phyloP scores from a whole-genome alignment of 35 echinoderm and acorn worm genomes.

The Lytechinus pictus region DNA sequence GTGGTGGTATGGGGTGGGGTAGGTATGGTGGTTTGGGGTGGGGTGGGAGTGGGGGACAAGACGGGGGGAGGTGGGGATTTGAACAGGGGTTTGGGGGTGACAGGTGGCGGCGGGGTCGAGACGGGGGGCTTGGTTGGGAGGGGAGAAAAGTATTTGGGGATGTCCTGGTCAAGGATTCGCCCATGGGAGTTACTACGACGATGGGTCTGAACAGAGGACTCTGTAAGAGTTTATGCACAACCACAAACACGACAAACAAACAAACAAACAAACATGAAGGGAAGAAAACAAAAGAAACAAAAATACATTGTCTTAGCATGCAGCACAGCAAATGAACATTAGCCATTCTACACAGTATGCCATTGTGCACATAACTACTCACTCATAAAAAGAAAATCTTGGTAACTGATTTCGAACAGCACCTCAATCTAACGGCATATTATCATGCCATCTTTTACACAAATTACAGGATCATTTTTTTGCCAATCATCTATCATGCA shows the following conservation, averaged over 20 bases:
- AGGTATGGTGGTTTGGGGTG: slow-evolving; percentile 19
- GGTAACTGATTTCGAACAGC: background rate
- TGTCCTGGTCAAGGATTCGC: slow-evolving; percentile 60
- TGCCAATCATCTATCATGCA: background rate
- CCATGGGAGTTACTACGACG: slow-evolving; percentile 88
- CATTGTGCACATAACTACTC: background rate
- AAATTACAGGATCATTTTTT: background rate
- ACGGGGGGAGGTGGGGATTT: background rate
- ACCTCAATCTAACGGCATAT: background rate
- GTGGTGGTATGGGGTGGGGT: background rate
- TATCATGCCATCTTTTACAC: background rate
- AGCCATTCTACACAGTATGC: background rate
- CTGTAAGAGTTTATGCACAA: slow-evolving; percentile 47
- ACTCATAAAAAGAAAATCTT: background rate
- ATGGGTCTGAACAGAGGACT: slow-evolving; percentile 62
- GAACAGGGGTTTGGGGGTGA: slow-evolving; percentile 26
- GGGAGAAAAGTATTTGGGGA: background rate
- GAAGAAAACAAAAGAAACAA: slow-evolving; percentile 22
- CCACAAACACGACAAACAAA: slow-evolving; percentile 55
- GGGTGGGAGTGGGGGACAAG: background rate
- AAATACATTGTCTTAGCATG: slow-evolving; percentile 27
- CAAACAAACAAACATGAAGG: slow-evolving; percentile 50
- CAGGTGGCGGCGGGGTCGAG: background rate
- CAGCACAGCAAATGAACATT: slow-evolving; percentile 14
- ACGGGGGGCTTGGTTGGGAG: slow-evolving; percentile 21